Conservation (phyloP, 2,888 invertebrate species). For the Cheilosia vulpina region DNA sequence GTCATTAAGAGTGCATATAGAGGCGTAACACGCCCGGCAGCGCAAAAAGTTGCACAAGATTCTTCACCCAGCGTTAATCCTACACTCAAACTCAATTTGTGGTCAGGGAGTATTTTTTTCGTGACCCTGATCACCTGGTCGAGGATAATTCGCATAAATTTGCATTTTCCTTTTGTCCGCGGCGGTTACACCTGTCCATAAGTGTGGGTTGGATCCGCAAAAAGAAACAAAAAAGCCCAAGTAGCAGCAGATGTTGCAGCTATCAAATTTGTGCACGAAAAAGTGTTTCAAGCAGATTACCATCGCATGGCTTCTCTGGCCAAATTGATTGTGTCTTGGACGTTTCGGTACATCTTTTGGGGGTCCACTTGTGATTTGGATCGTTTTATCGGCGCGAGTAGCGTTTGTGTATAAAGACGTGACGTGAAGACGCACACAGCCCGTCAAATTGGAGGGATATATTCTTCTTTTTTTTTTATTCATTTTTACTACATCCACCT, state of each 20-base stretch:
- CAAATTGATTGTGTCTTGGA: not conserved
- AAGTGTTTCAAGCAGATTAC: conserved; percentile 44
- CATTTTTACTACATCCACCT: conserved; percentile 37
- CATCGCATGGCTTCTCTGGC: conserved; percentile 37
- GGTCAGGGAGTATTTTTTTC: conserved; percentile 26
- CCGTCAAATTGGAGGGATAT: too few species aligned
- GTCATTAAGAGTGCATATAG: conserved; percentile 65
- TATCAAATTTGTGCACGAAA: conserved; percentile 63
- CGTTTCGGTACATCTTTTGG: not conserved
- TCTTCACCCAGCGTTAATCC: conserved; percentile 59
- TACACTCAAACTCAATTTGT: conserved; percentile 33
- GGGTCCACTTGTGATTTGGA: conserved; percentile 30
- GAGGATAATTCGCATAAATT: conserved; percentile 68
- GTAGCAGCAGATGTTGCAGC: conserved; percentile 68
- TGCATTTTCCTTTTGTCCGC: conserved; percentile 64
- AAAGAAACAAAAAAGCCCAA: conserved; percentile 23
- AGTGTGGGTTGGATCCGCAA: conserved; percentile 58
- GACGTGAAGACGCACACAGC: conserved; percentile 10
- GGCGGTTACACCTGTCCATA: conserved; percentile 59
- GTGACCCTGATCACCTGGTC: conserved; percentile 52
- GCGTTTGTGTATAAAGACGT: conserved; percentile 23
- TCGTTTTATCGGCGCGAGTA: conserved; percentile 12
- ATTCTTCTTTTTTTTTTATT: not conserved
- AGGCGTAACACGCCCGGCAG: conserved; percentile 64
- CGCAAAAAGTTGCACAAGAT: conserved; percentile 61